phyloP scores from a whole-genome alignment of 2,113 vertebrate species.

The Chloroceryle aenea region DNA sequence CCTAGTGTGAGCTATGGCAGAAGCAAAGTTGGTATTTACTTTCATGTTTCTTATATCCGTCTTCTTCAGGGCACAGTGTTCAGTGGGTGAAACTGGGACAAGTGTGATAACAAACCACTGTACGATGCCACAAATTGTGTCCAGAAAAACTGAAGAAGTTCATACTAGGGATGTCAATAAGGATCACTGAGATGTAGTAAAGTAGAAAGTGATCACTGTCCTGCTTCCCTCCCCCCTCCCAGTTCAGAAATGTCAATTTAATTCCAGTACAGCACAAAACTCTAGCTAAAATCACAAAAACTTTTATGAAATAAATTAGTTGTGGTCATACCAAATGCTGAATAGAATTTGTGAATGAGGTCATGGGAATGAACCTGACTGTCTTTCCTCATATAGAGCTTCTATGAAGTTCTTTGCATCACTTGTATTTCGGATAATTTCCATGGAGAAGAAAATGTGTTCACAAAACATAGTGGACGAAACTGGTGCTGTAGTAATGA shows the following conservation, averaged over 20 bases:
- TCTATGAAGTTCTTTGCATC: not conserved
- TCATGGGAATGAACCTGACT: not conserved
- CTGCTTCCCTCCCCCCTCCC: not conserved
- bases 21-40: not conserved
- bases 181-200: accelerated
- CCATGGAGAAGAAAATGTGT: not conserved
- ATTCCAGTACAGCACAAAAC: not conserved
- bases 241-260: not conserved
- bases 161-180: not conserved
- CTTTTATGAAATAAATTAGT: not conserved
- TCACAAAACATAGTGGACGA: not conserved
- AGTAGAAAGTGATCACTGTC: not conserved
- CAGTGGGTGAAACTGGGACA: not conserved
- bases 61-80: not conserved
- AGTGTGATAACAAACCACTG: not conserved
- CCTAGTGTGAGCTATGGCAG: not conserved
- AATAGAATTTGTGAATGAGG: not conserved
- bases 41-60: not conserved
- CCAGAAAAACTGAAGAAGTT: not conserved
- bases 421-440: not conserved
- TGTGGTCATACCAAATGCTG: not conserved
- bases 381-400: not conserved
- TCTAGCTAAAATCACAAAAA: not conserved
- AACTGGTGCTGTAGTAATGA: not conserved
- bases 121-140: not conserved